These are phyloP conservation scores for Euzophera pinguis DNA, from an alignment of 2,888 invertebrate species.

Conservation along the genomic window DNA sequence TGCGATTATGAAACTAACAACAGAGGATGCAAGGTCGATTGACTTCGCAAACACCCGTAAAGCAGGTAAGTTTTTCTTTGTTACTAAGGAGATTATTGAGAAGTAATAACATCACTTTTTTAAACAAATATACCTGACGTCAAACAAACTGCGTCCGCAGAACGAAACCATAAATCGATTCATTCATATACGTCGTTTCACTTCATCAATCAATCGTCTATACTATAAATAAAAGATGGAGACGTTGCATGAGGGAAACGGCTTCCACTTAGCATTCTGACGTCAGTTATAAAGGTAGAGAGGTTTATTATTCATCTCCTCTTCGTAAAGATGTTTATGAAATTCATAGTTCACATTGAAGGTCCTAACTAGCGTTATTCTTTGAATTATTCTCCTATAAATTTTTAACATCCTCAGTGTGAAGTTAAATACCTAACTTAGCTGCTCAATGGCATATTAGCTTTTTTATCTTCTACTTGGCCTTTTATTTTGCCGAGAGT, in stretches of 20 bases:
- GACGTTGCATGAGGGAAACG: conserved; percentile 44
- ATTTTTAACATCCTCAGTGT: no score
- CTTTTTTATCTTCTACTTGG: no score
- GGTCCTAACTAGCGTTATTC: conserved; percentile 17
- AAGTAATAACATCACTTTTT: conserved; percentile 36
- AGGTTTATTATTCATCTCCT: conserved; percentile 26
- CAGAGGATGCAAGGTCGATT: no score
- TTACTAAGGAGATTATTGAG: conserved; percentile 25
- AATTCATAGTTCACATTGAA: conserved; percentile 16
- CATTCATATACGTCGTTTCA: conserved; percentile 68
- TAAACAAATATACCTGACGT: conserved; percentile 64
- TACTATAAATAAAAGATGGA: conserved; percentile 73
- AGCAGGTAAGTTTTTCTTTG: not conserved
- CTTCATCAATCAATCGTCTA: conserved; percentile 68
- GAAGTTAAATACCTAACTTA: no score
- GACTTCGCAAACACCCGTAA: not conserved
- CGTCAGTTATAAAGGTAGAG: conserved; percentile 50
- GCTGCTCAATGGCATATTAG: no score
- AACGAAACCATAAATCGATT: conserved; percentile 68
- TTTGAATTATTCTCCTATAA: conserved; percentile 13
- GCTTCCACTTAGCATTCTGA: conserved; percentile 54
- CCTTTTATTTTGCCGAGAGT: no score
- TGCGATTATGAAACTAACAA: no score
- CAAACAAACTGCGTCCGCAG: conserved; percentile 63
- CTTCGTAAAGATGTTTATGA: conserved; percentile 22